Base-by-base conservation (phyloP, 2,113 vertebrate species). In the Pluvialis apricaria region DNA sequence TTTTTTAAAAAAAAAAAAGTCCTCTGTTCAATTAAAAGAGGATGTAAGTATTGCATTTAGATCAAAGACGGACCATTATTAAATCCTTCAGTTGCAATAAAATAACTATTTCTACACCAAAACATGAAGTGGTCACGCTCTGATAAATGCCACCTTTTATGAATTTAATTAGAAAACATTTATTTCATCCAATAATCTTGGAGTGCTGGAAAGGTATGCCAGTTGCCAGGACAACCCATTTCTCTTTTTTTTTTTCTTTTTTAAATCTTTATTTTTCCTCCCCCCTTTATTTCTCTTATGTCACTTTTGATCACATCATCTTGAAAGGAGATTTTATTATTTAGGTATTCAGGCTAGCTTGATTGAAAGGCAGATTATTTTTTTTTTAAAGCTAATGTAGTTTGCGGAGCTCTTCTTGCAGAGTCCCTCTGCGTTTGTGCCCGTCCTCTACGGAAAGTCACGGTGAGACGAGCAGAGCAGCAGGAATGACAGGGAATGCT, bases 251-350 rank as follows among this genome's bases (percentile, higher is more conserved):
- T 20, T 24, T 5, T 20, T 47, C n/a, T n/a, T 58, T 47, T 70
- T 14, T 44, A n/a, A 72, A 84, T 87, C 88, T 91, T 89, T 38
- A 40, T 76, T 94, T 91, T 76, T 38, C 42, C 47, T 22, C 31
- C 62, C 55, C 76, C 28, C 14, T 81, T 84, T 42, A 60, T 71
- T 82, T 90, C 83, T 91, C 70, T 47, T 38, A 25, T 92, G 92
- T 96, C 94, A 94, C 85, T 96, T 94, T 86, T 86, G 88, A 96
- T 96, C 97, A n/a, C 32, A 71, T 97, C 92, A 88, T 68, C 79
- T 71, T 85, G 83, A 90, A 82, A 29, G 71, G 81, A 84, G 86
- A 88, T 94, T 88, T 94, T 71, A 82, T 94, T 94, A 66, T 73
- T 88, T 64, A 82, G 92, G 58, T 75, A 68, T 85, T 86, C 68